Evolutionary conservation across 2,888 invertebrate genomes (phyloP), one percentile per base, ranked within the genome.

Genomic region (Poecilus cupreus): DNA sequence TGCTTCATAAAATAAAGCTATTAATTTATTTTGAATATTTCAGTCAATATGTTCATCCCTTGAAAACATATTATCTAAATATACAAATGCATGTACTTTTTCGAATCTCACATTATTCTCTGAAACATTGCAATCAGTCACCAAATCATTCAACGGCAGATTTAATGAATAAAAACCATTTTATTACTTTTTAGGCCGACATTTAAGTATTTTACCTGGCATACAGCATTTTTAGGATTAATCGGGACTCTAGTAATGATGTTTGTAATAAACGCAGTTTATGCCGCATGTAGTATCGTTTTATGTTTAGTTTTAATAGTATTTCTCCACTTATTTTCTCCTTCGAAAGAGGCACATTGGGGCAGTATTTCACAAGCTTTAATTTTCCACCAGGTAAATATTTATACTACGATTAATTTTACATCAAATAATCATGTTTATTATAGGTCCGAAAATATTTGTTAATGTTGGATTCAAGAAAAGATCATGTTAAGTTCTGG

Each of bases 401-500:
- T 10, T 16, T 32, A 11, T 20, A 43, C n/a, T 20, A 60, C 20
- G 20, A 57, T 2, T 43, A 43, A 11, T 22, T 49, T 13, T 13
- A 26, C 39, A 6, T 0, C 37, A 51, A 32, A 26, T 68, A 79
- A 13, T 54, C 24, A 76, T 77, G 54, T 75, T 81, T 75, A 80
- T 83, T 83, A 26, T 88, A 95, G 93, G 96, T 98, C 6, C 92
- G 99, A 51, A 99, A 99, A 88, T 99, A 99, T 90, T 91, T 99
- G 8, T 91, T 99, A 0, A 93, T 99, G 89, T 89, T 99, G 88
- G 99, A 99, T 89, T 96, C 96, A 0, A 93, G 99, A 0, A 98
- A 99, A 84, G 97, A 98, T 87, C 99, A 99, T 89, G 98, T 99
- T 1, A 99, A 99, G 90, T 99, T 98, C 90, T 99, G 99, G 99